A percentile compares a stretch with the other conserved stretches of the same genome.
Conservation (phyloP, 64 coral and sea anemone species). For the Porites lutea region DNA sequence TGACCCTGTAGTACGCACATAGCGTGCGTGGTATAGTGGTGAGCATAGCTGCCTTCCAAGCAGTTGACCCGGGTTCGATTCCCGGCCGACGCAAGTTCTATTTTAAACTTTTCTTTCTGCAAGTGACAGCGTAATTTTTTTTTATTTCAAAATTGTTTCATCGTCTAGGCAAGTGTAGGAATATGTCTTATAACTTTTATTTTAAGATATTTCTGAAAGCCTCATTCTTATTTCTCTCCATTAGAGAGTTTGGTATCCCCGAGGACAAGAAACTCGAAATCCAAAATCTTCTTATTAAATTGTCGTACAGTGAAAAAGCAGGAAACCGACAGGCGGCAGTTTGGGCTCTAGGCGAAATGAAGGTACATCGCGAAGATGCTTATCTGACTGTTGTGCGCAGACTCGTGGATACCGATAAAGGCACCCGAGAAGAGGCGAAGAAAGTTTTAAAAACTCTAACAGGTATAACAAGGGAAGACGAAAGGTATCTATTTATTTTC, state of each 20-base stretch:
- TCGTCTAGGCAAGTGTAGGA: too few relatives aligned
- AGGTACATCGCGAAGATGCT: slow-evolving; percentile 31
- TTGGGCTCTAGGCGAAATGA: slow-evolving; percentile 17
- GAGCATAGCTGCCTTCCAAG: neutral
- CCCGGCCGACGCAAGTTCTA: too few relatives aligned
- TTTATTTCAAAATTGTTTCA: too few relatives aligned
- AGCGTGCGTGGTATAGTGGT: slow-evolving; percentile 57
- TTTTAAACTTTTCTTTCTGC: too few relatives aligned
- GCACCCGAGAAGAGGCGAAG: slow-evolving; percentile 40
- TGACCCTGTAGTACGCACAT: too few relatives aligned
- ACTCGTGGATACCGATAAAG: slow-evolving; percentile 38
- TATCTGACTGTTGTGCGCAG: slow-evolving; percentile 54
- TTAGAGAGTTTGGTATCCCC: slow-evolving; percentile 39
- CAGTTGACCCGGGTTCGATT: too few relatives aligned
- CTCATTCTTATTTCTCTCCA: neutral
- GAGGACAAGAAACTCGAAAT: slow-evolving; percentile 12
- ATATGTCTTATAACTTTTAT: neutral
- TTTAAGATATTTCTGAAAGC: neutral
- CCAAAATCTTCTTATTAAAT: slow-evolving; percentile 20
- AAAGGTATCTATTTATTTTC: too few relatives aligned
- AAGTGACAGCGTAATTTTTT: too few relatives aligned
- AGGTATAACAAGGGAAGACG: slow-evolving; percentile 1
- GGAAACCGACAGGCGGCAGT: neutral
- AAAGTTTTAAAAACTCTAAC: slow-evolving; percentile 35
- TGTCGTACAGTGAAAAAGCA: slow-evolving; percentile 1